Base-by-base conservation (phyloP, 1,140 invertebrate species). In the Drosophila erecta region DNA sequence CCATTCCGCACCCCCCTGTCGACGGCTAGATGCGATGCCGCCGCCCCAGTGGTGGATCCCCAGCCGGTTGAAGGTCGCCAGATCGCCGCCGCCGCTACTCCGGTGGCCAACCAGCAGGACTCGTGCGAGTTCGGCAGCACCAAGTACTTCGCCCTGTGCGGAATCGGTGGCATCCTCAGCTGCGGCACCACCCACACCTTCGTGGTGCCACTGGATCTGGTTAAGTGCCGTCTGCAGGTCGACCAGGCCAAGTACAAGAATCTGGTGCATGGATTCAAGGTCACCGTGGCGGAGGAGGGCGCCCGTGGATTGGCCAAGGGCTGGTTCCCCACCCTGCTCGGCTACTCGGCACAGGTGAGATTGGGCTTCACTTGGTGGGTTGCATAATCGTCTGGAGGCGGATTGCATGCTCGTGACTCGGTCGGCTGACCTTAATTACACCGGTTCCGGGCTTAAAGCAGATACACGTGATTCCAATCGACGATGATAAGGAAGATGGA, bases 111-210 rank as follows among this genome's bases (percentile, higher is more conserved):
- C 8, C 87, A 85, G 79, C 37, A 27, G n/a, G 95, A 96, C 91
- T 97, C 97, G 70, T 98, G 98, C 93, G 97, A 98, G 92, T 99
- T 98, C 94, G 99, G 97, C 20, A 98, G 97, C 3, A 92, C 93
- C 40, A 97, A 99, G 92, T 99, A 98, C 92, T 99, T 98, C 93
- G 94, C 95, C 3, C 94, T 99, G 20, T 99, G 99, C 93, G 98
- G 98, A 67, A 94, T 99, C 80, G 99, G 98, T 81, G 95, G 95
- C 84, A 95, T 99, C 91, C 93, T 99, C 10, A 99, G 98, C 71
- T 99, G 99, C 93, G 99, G 99, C 93, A 91, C 65, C 95, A 96
- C 96, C 6, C 94, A 95, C 76, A 96, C 96, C 27, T 95, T 96
- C 51, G 95, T 99, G 22, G 97, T 98, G 11, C 99, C 99, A 3